Conservation (phyloP, 2,797 vertebrate genomes). For the Nasua narica region DNA sequence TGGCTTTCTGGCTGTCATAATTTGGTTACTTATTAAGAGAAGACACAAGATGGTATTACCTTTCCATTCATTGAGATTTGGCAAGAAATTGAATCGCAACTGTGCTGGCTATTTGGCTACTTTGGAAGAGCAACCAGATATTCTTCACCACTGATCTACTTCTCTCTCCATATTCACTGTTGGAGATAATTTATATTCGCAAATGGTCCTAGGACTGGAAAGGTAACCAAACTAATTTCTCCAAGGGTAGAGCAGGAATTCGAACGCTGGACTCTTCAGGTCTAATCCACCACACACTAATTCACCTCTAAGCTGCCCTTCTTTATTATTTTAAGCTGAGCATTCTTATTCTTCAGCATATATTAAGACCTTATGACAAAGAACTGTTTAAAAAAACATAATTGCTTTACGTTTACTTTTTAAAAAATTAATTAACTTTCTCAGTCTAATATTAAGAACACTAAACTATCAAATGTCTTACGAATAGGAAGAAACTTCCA, state of each 20-base stretch:
- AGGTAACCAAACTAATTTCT: background rate
- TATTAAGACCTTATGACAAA: background rate
- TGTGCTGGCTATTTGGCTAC: background rate
- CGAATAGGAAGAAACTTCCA: background rate
- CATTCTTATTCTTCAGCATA: background rate
- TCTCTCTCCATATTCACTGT: background rate
- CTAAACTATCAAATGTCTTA: background rate
- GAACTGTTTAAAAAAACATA: background rate
- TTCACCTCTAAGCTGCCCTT: background rate
- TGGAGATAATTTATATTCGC: background rate
- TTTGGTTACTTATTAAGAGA: background rate
- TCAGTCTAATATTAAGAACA: background rate
- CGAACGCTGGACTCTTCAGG: background rate
- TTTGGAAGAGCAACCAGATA: background rate
- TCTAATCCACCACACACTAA: background rate
- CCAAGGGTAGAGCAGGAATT: background rate
- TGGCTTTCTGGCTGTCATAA: background rate
- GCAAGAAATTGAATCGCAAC: background rate
- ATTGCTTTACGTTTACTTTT: background rate
- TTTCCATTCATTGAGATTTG: background rate
- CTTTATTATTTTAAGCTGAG: background rate
- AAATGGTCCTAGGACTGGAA: background rate
- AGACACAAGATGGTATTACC: background rate
- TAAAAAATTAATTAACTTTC: background rate
- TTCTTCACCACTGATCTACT: background rate